phyloP scores from a whole-genome alignment of 2,113 vertebrate genomes.

The Cavia aperea region DNA sequence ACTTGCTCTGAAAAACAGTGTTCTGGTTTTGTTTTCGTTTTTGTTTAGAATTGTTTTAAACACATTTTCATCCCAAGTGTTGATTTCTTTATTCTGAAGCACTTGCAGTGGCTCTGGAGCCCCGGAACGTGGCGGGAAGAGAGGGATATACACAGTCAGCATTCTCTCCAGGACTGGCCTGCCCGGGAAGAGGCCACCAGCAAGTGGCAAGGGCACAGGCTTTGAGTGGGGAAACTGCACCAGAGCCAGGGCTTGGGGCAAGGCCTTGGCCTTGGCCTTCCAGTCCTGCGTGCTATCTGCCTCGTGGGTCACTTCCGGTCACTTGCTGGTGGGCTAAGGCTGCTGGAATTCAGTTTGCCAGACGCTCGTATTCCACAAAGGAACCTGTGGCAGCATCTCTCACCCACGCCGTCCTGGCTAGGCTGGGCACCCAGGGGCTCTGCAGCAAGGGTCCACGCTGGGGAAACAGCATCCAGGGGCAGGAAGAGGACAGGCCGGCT shows the following conservation, averaged over 20 bases:
- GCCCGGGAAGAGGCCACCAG: neutral
- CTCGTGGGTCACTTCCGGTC: conserved; percentile 48
- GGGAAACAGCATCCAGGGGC: neutral
- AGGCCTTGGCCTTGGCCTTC: neutral
- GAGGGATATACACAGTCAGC: neutral
- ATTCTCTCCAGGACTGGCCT: neutral
- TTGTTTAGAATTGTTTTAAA: conserved; percentile 59
- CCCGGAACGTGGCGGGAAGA: neutral
- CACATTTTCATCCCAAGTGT: conserved; percentile 32
- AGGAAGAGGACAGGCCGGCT: conserved; percentile 28
- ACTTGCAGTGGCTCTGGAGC: neutral
- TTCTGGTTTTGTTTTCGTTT: conserved; percentile 55
- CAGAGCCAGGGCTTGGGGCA: neutral
- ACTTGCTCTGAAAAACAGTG: conserved; percentile 13
- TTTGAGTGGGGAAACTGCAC: neutral
- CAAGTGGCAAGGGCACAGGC: neutral
- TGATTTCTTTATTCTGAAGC: conserved; percentile 24
- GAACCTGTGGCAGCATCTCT: conserved; percentile 74
- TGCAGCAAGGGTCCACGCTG: conserved; percentile 35
- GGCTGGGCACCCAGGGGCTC: conserved; percentile 56
- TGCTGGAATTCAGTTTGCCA: conserved; percentile 75
- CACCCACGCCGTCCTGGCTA: conserved; percentile 59
- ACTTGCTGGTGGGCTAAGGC: neutral
- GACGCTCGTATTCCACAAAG: conserved; percentile 71
- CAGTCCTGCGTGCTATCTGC: conserved; percentile 8